Base-by-base conservation (phyloP, 1,140 invertebrate genomes). In the Drosophila burlai region DNA sequence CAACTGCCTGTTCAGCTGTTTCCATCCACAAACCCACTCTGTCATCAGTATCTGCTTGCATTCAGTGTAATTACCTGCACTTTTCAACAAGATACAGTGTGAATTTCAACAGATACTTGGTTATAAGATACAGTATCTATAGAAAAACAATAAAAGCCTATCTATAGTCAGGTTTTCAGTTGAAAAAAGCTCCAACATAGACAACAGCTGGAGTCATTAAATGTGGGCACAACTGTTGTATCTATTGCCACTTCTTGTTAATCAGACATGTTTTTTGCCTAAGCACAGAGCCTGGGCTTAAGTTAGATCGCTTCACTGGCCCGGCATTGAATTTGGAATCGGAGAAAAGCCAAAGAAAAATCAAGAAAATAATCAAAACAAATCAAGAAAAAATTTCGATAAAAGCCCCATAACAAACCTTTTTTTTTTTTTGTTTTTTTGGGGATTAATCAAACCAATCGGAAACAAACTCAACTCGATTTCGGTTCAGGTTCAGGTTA, bases 361-460 rank as follows among this genome's bases (percentile, higher is more conserved):
- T 4, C 4, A n/a, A 29, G 9, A 5, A 31, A 21, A 38, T 36
- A 62, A 40, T 6, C 3, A 24, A 49, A 31, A 43, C 34, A 4
- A 34, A 8, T 16, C 18, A 24, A 47, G 2, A 9, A 4, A 18
- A 8, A 34, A 43, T 34, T 18, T 26, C 2, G 13, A 29, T 13
- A 34, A 45, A 45, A 4, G 26, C 8, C 16, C 29, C 29, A 66
- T 24, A 46, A 4, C 36, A 21, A 47, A 50, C 21, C 1, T 31
- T 38, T 29, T 36, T 36, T 36, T 4, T 0, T 26, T 24, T 24
- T 11, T 11, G 2, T 3, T 24, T 55, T 46, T 46, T 55, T 47
- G 5, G 18, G 64, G 64, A 38, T 71, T 71, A 68, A 71, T 68
- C 49, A 63, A 68, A 68, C 67, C 67, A 71, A 71, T 26, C 49